Evolutionary conservation across 2,888 invertebrate genomes (phyloP).

Genomic region (Ornithoptera priamus): DNA sequence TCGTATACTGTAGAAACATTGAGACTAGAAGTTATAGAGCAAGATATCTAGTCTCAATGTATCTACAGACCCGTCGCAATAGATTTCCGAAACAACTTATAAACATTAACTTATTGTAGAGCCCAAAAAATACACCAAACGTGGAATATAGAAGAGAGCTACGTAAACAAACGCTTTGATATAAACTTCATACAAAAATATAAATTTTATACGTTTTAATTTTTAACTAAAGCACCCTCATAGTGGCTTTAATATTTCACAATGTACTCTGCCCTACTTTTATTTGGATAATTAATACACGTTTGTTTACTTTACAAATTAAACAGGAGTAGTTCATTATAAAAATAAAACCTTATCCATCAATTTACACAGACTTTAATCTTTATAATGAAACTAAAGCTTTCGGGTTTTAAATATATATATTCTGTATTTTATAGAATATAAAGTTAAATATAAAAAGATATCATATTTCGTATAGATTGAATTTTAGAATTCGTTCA

Average conservation of each 20-base stretch:
- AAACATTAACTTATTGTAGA: background rate
- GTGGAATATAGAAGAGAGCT: background rate
- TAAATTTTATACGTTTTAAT: conserved; percentile 1
- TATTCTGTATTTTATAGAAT: background rate
- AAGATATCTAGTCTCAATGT: too few relatives aligned
- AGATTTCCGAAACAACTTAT: too few relatives aligned
- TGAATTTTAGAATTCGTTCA: background rate
- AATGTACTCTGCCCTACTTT: conserved; percentile 6
- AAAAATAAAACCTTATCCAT: background rate
- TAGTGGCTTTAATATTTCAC: conserved; percentile 9
- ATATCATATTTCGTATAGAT: background rate
- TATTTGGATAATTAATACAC: conserved; percentile 14
- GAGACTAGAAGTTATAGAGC: too few relatives aligned
- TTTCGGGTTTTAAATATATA: background rate
- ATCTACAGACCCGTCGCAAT: too few relatives aligned
- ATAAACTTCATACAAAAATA: background rate
- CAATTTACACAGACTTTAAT: background rate
- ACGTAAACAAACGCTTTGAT: background rate
- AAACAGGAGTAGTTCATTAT: background rate
- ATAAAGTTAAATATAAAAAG: background rate
- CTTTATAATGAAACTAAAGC: background rate
- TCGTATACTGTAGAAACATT: too few relatives aligned
- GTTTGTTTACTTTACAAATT: conserved; percentile 12
- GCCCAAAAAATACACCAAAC: background rate
- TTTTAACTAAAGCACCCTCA: background rate